These are phyloP conservation scores for Drosophila lacteicornis DNA, from an alignment of 1,140 invertebrate genomes.

Conservation along the genomic window DNA sequence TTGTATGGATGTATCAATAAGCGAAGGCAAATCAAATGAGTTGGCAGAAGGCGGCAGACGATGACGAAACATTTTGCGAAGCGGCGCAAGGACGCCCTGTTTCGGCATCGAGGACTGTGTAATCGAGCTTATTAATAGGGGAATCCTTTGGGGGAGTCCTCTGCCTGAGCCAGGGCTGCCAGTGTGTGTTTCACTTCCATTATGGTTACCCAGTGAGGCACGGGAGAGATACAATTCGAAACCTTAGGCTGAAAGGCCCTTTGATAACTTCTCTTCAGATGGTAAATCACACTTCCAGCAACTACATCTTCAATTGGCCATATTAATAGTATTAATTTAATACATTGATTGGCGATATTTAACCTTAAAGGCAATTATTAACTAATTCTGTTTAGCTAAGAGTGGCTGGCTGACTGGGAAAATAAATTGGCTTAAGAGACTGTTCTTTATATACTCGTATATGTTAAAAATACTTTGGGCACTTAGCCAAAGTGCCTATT, in stretches of 20 bases:
- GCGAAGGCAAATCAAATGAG: slow-evolving; percentile 74
- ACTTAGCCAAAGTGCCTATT: too few species aligned
- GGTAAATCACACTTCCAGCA: background rate
- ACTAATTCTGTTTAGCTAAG: background rate
- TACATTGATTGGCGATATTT: background rate
- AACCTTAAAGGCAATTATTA: too few species aligned
- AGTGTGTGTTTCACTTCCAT: slow-evolving; percentile 13
- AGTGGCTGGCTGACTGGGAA: background rate
- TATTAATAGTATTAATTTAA: too few species aligned
- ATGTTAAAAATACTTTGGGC: background rate
- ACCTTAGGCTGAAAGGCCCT: slow-evolving; percentile 1
- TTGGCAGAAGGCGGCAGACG: slow-evolving; percentile 71
- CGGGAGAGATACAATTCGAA: background rate
- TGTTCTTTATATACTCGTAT: background rate
- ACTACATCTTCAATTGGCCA: background rate
- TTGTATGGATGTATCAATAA: slow-evolving; percentile 69
- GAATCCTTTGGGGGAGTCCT: slow-evolving; percentile 7
- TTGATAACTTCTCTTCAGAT: background rate
- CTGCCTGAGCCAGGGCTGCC: slow-evolving; percentile 17
- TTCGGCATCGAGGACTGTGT: slow-evolving; percentile 45
- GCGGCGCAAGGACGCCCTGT: slow-evolving; percentile 12
- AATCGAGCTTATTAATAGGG: slow-evolving; percentile 71
- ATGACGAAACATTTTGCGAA: slow-evolving; percentile 31
- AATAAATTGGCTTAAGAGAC: background rate
- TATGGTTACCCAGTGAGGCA: slow-evolving; percentile 59